phyloP scores from a whole-genome alignment of 2,888 invertebrate genomes.

The Nomada fabriciana region DNA sequence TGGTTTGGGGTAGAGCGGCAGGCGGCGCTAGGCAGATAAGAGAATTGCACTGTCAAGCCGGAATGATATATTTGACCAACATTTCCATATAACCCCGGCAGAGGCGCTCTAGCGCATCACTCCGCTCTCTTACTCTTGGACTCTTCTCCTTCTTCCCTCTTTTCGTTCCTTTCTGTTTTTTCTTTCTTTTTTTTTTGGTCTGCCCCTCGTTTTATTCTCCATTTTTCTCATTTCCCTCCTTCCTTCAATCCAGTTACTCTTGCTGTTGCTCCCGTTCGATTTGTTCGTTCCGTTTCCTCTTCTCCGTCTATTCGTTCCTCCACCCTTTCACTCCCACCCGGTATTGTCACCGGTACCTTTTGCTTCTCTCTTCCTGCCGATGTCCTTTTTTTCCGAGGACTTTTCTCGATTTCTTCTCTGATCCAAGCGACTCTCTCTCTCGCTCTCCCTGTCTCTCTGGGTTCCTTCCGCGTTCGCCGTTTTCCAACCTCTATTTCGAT shows the following conservation, averaged over 20 bases:
- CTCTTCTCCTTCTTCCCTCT: conserved; percentile 69
- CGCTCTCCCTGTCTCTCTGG: not conserved
- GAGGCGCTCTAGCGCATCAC: conserved; percentile 79
- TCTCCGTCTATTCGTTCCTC: conserved; percentile 60
- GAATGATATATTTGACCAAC: conserved; percentile 96
- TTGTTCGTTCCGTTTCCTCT: conserved; percentile 51
- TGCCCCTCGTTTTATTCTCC: conserved; percentile 60
- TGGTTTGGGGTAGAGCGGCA: conserved; percentile 83
- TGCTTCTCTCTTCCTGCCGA: conserved; percentile 19
- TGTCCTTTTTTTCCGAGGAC: not conserved
- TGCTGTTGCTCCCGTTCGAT: conserved; percentile 47
- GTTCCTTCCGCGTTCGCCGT: not conserved
- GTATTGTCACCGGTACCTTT: conserved; percentile 24
- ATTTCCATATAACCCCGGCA: conserved; percentile 89
- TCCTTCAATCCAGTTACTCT: conserved; percentile 34
- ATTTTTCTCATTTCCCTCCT: conserved; percentile 25
- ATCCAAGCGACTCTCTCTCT: conserved; percentile 7
- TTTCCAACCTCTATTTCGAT: conserved; percentile 30
- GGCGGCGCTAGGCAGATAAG: conserved; percentile 90
- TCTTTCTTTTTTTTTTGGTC: conserved; percentile 54
- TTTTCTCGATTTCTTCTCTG: conserved; percentile 1
- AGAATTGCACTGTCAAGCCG: conserved; percentile 95
- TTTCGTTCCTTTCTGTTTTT: conserved; percentile 66
- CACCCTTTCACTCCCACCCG: conserved; percentile 40
- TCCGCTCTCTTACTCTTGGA: conserved; percentile 75